Percentiles rank a stretch among this genome's conserved stretches.
phyloP scores from a whole-genome alignment of 2,888 invertebrate genomes.

The Mythimna lalbum region DNA sequence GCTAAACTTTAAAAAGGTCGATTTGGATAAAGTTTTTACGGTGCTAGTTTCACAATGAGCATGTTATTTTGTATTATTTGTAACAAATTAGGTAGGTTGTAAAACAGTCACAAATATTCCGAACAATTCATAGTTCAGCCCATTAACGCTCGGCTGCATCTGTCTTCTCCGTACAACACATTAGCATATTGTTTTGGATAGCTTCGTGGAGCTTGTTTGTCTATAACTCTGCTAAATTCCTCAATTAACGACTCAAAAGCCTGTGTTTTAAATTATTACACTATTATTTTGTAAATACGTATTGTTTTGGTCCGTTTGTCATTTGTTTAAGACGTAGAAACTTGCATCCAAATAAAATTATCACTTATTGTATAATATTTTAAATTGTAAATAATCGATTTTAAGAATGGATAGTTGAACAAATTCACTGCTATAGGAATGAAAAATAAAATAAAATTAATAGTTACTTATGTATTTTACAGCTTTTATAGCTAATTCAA shows the following conservation, averaged over 20 bases:
- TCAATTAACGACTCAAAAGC: slow-evolving; percentile 17
- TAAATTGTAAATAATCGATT: slow-evolving; percentile 33
- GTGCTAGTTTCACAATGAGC: background rate
- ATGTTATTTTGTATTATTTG: background rate
- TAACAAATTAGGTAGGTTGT: background rate
- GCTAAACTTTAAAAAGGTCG: background rate
- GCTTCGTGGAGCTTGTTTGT: slow-evolving; percentile 18
- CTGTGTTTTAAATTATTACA: slow-evolving; percentile 40
- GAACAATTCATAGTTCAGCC: slow-evolving; percentile 25
- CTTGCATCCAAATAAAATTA: slow-evolving; percentile 16
- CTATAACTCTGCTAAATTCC: slow-evolving; percentile 30
- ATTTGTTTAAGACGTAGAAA: slow-evolving; percentile 8
- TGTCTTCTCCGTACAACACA: slow-evolving; percentile 31
- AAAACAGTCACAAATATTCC: slow-evolving; percentile 9
- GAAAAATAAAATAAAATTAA: background rate
- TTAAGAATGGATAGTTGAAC: background rate
- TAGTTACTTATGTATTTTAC: background rate
- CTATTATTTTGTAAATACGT: slow-evolving; percentile 56
- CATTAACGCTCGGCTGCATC: slow-evolving; percentile 9
- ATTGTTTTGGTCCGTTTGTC: slow-evolving; percentile 41
- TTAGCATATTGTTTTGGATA: slow-evolving; percentile 41
- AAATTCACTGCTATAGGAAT: background rate
- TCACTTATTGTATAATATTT: slow-evolving; percentile 32
- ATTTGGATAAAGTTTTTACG: background rate
- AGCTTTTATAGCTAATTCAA: background rate